Evolutionary conservation across 1,140 invertebrate genomes (phyloP).

Genomic region (Ostrea denselamellosa): DNA sequence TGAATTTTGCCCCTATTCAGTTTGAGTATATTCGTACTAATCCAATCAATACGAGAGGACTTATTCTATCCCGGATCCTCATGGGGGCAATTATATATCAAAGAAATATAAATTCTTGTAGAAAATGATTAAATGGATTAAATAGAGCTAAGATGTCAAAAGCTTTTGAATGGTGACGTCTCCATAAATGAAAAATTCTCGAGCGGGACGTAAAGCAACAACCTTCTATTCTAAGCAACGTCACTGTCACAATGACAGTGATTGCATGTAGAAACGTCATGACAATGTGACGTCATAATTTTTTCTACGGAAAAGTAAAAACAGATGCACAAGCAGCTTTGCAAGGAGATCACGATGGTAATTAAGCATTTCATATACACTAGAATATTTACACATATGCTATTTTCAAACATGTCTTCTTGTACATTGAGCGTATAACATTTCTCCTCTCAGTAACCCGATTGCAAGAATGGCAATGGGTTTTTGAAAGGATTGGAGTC

Average conservation of each 20-base stretch:
- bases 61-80: no score
- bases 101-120: no score
- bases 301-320: neutral
- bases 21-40: no score
- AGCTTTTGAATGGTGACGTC: no score
- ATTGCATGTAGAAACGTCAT: neutral
- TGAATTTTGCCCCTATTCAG: no score
- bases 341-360: neutral
- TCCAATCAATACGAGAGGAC: no score
- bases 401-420: neutral
- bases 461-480: neutral
- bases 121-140: no score
- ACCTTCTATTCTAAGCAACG: no score
- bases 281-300: neutral
- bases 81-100: no score
- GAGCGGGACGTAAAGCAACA: no score
- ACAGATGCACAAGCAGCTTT: neutral
- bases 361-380: neutral
- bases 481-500: neutral
- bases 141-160: no score
- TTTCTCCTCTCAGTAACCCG: neutral
- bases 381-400: neutral
- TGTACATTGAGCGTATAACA: neutral
- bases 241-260: neutral
- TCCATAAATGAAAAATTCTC: no score